These are phyloP conservation scores for Euura saliciscinereae DNA, from an alignment of 1,140 invertebrate species.

Conservation along the genomic window DNA sequence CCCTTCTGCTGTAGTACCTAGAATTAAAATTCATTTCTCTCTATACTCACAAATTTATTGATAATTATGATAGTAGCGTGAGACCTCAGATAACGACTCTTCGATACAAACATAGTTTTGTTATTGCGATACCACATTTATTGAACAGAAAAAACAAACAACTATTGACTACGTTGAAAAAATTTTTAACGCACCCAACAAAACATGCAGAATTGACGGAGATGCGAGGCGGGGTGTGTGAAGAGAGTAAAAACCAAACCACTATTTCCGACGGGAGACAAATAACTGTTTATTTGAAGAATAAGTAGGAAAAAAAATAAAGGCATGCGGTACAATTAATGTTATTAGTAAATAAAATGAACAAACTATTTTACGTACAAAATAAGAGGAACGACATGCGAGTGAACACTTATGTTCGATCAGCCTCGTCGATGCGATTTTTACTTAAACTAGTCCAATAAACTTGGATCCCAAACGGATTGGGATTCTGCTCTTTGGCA, in stretches of 20 bases:
- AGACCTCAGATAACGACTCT: background rate
- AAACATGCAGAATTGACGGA: background rate
- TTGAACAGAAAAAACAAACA: background rate
- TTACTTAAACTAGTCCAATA: too few species aligned
- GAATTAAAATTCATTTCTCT: conserved; percentile 35
- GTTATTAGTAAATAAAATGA: background rate
- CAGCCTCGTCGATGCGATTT: background rate
- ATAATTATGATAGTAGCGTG: background rate
- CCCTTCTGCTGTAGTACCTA: conserved; percentile 83
- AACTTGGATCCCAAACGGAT: background rate
- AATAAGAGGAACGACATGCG: background rate
- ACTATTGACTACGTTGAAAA: too few species aligned
- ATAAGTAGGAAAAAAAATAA: background rate
- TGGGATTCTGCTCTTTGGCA: background rate
- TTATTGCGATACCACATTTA: background rate
- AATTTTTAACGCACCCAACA: too few species aligned
- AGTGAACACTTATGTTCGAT: background rate
- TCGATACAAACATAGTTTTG: background rate
- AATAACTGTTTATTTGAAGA: background rate
- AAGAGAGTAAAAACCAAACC: background rate
- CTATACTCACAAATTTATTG: background rate
- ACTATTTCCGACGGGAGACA: background rate
- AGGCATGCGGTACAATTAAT: background rate
- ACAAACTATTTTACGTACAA: background rate
- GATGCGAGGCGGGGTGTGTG: background rate